Base-by-base conservation (phyloP, 2,888 invertebrate species). In the Uloborus plumipes region DNA sequence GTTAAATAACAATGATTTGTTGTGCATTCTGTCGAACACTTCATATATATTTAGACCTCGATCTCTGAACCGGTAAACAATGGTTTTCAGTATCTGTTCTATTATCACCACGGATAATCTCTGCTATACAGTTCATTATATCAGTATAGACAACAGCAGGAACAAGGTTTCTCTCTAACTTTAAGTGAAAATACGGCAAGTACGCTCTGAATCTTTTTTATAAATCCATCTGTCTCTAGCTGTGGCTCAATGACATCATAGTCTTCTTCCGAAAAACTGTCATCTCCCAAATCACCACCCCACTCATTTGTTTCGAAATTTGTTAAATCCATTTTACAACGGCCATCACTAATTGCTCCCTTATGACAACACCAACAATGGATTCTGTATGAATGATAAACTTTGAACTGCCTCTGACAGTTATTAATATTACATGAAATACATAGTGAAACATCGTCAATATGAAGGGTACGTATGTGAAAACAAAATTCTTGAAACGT, bases 111-210 rank as follows among this genome's bases (percentile, higher is more conserved):
- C 53, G 53, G 6, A 53, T 53, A 6, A 53, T 7, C 2, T 53
- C 53, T 53, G 53, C 53, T 53, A 53, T 53, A 53, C 53, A 1
- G 53, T 53, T n/a, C 53, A 53, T 53, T 3, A 53, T 53, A 53
- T 53, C 53, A 15, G 53, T 7, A 53, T 53, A n/a, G 53, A 53
- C 53, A 53, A 53, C 53, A 53, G 15, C 53, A 3, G 53, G 53
- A 53, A 53, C 53, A 53, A 53, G 2, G 53, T 7, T 16, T 15
- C 53, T 53, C 53, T 53, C 53, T n/a, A 7, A 53, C 53, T 53
- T 7, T 53, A n/a, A 53, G 53, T 6, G 53, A 53, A 53, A 53
- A 53, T n/a, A n/a, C 15, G n/a, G 53, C 53, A 53, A 53, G 53
- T 53, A 26, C 26, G 4, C 26, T 26, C 6, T 53, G 15, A 16